phyloP scores from a whole-genome alignment of 2,888 invertebrate genomes.

The Tryphoninae sp. region DNA sequence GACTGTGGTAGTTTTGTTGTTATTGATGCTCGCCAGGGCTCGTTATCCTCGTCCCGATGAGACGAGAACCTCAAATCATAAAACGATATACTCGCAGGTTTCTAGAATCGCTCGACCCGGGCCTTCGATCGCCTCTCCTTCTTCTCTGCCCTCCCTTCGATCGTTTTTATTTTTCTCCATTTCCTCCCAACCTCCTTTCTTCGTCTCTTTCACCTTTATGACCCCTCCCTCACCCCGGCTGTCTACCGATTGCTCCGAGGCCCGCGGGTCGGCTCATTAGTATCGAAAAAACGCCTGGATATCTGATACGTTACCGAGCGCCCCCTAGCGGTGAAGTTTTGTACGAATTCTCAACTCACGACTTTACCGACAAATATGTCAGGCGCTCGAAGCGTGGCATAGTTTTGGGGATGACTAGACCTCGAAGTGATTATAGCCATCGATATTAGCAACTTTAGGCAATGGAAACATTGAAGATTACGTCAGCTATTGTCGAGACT shows the following conservation, averaged over 20 bases:
- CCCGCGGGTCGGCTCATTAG: not conserved
- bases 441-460: no score
- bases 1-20: slow-evolving; percentile 31
- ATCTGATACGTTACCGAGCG: not conserved
- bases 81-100: slow-evolving; percentile 31
- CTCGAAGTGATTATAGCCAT: no score
- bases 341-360: not conserved
- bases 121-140: slow-evolving; percentile 11
- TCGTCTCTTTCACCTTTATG: slow-evolving; percentile 17
- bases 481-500: no score
- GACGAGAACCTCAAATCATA: slow-evolving; percentile 57
- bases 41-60: slow-evolving; percentile 57
- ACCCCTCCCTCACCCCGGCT: not conserved
- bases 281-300: not conserved
- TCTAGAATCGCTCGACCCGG: slow-evolving; percentile 57
- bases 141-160: not conserved
- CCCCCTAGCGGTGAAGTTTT: not conserved
- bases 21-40: slow-evolving; percentile 31
- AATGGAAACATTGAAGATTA: no score
- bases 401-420: no score
- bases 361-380: not conserved
- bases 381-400: no score
- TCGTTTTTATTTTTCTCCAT: slow-evolving; percentile 9
- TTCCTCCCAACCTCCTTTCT: not conserved
- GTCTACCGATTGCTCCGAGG: no score